phyloP scores from a whole-genome alignment of 2,888 invertebrate species.

The Aphelenchoides bicaudatus region DNA sequence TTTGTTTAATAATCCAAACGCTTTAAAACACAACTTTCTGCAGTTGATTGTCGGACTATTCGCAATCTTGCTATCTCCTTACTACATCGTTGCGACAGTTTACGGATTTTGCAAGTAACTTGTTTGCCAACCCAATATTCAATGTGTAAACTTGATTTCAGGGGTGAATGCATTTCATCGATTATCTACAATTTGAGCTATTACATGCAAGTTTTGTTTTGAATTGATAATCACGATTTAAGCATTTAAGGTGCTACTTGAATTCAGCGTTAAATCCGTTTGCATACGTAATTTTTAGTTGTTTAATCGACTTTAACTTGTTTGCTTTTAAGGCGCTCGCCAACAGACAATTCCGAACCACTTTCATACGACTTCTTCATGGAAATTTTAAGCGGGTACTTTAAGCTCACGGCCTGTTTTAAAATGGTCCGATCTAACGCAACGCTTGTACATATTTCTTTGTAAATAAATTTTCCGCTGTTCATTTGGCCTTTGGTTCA shows the following conservation, averaged over 20 bases:
- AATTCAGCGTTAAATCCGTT: constrained; percentile 58
- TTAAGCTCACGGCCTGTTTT: background rate
- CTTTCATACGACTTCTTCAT: constrained; percentile 83
- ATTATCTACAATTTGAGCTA: constrained; percentile 55
- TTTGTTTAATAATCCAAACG: too few species aligned
- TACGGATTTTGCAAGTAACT: too few species aligned
- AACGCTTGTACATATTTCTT: too few species aligned
- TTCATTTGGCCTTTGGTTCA: background rate
- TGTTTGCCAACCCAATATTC: too few species aligned
- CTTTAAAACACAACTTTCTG: too few species aligned
- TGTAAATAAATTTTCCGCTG: background rate
- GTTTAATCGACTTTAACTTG: too few species aligned
- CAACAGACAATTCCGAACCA: constrained; percentile 71
- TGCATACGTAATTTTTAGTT: too few species aligned
- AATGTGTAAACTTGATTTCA: too few species aligned
- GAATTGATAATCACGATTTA: too few species aligned
- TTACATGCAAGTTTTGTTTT: too few species aligned
- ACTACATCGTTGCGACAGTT: constrained; percentile 59
- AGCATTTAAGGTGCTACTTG: constrained; percentile 60
- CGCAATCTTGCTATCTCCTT: constrained; percentile 61
- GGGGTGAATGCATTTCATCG: constrained; percentile 56
- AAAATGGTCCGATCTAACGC: too few species aligned
- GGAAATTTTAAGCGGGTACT: constrained; percentile 54
- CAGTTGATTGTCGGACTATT: constrained; percentile 61
- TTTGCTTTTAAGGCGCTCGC: too few species aligned